A percentile compares a stretch with the other conserved stretches of the same genome.
phyloP scores from a whole-genome alignment of 2,888 invertebrate genomes.

The Nemotelus nigrinus region DNA sequence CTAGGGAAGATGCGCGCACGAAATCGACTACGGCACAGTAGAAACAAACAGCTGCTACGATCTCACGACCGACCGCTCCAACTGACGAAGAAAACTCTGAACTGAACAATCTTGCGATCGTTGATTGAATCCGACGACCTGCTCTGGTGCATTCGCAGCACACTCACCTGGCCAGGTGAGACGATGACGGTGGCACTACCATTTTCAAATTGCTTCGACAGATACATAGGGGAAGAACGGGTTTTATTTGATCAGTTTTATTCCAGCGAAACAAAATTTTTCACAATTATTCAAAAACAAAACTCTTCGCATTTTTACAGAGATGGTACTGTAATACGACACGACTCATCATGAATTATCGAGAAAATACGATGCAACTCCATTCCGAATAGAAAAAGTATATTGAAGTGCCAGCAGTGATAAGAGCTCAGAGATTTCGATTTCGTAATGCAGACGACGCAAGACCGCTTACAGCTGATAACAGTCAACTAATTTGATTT shows the following conservation, averaged over 20 bases:
- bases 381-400: background rate
- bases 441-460: no score
- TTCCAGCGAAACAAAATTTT: no score
- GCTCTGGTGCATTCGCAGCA: background rate
- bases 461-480: no score
- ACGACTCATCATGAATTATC: background rate
- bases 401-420: conserved; percentile 4
- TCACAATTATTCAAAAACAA: no score
- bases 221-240: background rate
- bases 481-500: background rate
- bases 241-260: background rate
- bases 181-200: background rate
- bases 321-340: background rate
- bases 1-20: background rate
- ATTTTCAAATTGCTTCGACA: background rate
- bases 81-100: conserved; percentile 15
- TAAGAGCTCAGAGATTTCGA: background rate
- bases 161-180: conserved; percentile 37
- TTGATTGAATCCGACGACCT: conserved; percentile 18
- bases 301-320: no score
- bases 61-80: conserved; percentile 21
- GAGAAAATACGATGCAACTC: background rate
- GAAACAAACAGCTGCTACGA: conserved; percentile 14
- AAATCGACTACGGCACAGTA: background rate
- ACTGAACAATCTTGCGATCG: background rate